A percentile compares a stretch with the other conserved stretches of the same genome.
Conservation (phyloP, 2,113 vertebrate genomes). For the Ibidorhyncha struthersii region DNA sequence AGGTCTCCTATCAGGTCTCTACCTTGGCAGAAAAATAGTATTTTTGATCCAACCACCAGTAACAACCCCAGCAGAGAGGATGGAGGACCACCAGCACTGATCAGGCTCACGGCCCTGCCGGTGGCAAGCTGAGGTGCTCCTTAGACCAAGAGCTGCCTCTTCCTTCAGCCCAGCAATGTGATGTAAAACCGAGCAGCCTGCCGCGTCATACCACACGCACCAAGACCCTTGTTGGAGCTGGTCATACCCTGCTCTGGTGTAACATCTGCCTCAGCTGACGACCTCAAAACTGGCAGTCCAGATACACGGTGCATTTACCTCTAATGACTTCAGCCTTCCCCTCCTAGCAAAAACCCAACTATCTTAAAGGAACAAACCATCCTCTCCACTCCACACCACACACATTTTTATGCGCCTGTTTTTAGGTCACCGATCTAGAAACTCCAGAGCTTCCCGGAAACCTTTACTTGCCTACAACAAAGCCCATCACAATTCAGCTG, state of each 20-base stretch:
- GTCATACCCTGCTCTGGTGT: not conserved
- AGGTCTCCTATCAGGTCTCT: too few species aligned
- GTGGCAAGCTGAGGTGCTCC: not conserved
- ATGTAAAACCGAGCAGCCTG: not conserved
- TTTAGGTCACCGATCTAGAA: not conserved
- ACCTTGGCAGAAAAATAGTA: not conserved
- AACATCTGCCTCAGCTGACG: not conserved
- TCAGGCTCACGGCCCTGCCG: not conserved
- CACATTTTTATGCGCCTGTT: not conserved
- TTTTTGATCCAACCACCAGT: not conserved
- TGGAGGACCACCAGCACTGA: accelerated
- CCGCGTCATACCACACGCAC: not conserved
- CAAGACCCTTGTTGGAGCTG: not conserved
- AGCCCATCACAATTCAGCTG: not conserved
- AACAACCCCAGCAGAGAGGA: not conserved
- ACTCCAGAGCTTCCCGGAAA: not conserved
- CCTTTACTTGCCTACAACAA: not conserved
- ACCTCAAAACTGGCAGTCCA: not conserved
- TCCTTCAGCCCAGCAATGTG: not conserved
- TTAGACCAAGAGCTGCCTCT: not conserved
- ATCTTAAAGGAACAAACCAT: not conserved
- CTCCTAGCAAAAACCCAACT: not conserved
- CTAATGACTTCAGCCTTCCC: not conserved
- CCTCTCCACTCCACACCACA: not conserved
- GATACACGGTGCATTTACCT: not conserved